Base-by-base conservation (phyloP, 2,888 invertebrate species). In the Stenichneumon culpator region DNA sequence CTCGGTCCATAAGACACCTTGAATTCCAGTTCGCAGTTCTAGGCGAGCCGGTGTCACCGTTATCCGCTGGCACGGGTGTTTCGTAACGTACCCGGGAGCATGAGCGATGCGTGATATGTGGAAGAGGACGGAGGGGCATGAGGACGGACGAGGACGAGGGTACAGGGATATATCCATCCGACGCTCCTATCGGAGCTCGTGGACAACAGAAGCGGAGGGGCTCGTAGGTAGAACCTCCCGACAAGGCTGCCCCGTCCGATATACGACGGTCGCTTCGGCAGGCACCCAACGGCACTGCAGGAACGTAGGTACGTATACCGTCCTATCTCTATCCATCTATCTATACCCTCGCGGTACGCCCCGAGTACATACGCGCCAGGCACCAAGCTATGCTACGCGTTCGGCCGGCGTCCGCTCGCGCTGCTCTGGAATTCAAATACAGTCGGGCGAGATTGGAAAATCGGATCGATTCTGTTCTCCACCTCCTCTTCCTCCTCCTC, bases 401-500 rank as follows among this genome's bases (percentile, higher is more conserved):
- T 88, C 82, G 86, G 87, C 86, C 87, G 83, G 86, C 86, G 87
- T 87, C 86, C 88, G 87, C 88, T 86, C 73, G 75, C 79, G 63
- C 86, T 82, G 87, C 89, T 88, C 88, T 88, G 91, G 90, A 93
- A 92, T 93, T 92, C 91, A 91, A 92, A 92, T 91, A 92, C 91
- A 90, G 89, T 88, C 89, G 87, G 86, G 89, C 89, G 91, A 92
- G 91, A 93, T 93, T 92, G 93, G 92, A 92, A 92, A 93, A 93
- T 93, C 91, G 90, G 88, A 92, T 92, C 92, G 91, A 91, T 92
- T 89, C 87, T 84, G 70, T 85, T 80, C 83, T 88, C 82, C 83
- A 86, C 88, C 79, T 28, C 83, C 81, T 65, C 79, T 75, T 60
- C 75, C 52, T 36, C 77, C 57, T 39, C 44, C 60, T 65, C 69